A percentile compares a stretch with the other conserved stretches of the same genome.
Conservation (phyloP, 2,888 invertebrate genomes). For the Drosophila neonasuta region DNA sequence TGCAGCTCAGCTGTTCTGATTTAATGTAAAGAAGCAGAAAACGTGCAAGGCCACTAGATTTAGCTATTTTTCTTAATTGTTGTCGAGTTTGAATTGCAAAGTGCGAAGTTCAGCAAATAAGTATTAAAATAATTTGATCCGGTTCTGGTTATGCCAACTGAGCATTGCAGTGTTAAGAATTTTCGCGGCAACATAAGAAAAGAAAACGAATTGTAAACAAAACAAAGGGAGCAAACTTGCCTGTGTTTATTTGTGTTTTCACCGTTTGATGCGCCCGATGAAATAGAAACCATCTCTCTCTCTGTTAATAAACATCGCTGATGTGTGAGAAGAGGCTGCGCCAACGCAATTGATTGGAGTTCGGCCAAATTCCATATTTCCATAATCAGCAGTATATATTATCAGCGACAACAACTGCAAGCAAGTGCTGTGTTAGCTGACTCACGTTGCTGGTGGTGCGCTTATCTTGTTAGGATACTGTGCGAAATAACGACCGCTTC, state of each 20-base stretch:
- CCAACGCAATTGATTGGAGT: slow-evolving; percentile 10
- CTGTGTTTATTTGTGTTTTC: slow-evolving; percentile 25
- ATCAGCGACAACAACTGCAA: slow-evolving; percentile 22
- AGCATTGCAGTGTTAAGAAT: slow-evolving; percentile 2
- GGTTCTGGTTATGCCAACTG: not conserved
- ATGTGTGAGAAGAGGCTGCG: slow-evolving; percentile 13
- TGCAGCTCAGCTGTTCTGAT: slow-evolving; percentile 47
- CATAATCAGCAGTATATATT: slow-evolving; percentile 4
- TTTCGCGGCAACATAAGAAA: slow-evolving; percentile 36
- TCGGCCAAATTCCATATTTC: slow-evolving; percentile 3
- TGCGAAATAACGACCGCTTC: slow-evolving; percentile 5
- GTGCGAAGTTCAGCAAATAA: slow-evolving; percentile 39
- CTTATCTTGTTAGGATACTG: slow-evolving; percentile 20
- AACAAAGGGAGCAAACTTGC: slow-evolving; percentile 17
- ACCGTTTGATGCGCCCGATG: slow-evolving; percentile 32
- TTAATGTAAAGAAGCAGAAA: slow-evolving; percentile 51
- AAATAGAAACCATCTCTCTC: slow-evolving; percentile 16
- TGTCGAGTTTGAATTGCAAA: slow-evolving; percentile 51
- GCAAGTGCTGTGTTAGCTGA: slow-evolving; percentile 23
- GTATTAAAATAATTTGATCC: slow-evolving; percentile 5
- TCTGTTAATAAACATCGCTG: slow-evolving; percentile 4
- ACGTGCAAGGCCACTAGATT: slow-evolving; percentile 66
- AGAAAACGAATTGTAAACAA: slow-evolving; percentile 49
- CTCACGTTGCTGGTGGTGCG: slow-evolving; percentile 17
- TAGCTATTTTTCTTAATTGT: slow-evolving; percentile 58